phyloP scores from a whole-genome alignment of 1,140 invertebrate species.

The Acarapis woodi region DNA sequence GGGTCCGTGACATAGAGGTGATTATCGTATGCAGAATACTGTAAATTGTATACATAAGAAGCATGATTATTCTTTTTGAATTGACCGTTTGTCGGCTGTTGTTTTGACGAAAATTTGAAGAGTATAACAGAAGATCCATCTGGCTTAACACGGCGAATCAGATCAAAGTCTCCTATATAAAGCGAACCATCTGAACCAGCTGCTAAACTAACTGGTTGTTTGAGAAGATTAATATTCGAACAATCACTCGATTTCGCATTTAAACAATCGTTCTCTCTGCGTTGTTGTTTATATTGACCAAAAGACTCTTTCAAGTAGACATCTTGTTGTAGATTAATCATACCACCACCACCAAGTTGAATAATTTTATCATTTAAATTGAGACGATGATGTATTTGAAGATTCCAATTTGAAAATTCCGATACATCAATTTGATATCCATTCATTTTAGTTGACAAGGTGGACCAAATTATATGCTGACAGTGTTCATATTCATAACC shows the following conservation, averaged over 20 bases:
- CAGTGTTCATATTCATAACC: constrained; percentile 82
- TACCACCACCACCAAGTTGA: constrained; percentile 82
- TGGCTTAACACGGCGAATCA: constrained; percentile 66
- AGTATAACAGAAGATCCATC: constrained; percentile 71
- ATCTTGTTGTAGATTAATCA: constrained; percentile 73
- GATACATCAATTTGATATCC: constrained; percentile 94
- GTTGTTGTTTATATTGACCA: too few relatives aligned
- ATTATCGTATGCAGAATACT: constrained; percentile 74
- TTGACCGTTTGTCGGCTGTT: constrained; percentile 23
- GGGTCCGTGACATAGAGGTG: constrained; percentile 80
- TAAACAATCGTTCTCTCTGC: too few relatives aligned
- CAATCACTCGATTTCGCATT: too few relatives aligned
- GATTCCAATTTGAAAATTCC: constrained; percentile 82
- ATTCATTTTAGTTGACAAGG: constrained; percentile 61
- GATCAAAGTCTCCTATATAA: constrained; percentile 88
- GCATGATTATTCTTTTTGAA: constrained; percentile 20
- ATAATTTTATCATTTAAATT: constrained; percentile 86
- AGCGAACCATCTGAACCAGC: constrained; percentile 80
- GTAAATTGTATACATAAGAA: constrained; percentile 39
- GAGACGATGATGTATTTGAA: constrained; percentile 92
- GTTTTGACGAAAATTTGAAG: constrained; percentile 49
- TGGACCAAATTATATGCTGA: constrained; percentile 58
- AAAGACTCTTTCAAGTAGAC: too few relatives aligned
- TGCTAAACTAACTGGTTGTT: constrained; percentile 70
- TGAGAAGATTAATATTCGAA: constrained; percentile 50